phyloP scores from a whole-genome alignment of 2,113 vertebrate species.

The Larimichthys polyactis region DNA sequence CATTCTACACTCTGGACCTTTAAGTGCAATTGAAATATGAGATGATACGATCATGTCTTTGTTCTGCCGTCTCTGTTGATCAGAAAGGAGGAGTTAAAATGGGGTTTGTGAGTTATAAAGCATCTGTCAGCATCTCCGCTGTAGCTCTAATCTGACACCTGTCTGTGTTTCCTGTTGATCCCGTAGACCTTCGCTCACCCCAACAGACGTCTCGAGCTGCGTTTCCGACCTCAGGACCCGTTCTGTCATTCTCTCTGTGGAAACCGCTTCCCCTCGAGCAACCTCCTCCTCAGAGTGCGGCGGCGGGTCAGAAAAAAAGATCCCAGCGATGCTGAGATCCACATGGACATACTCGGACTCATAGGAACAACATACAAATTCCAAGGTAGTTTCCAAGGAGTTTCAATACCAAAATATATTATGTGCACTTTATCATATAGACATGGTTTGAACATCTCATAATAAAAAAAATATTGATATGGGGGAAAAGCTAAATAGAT shows the following conservation, averaged over 20 bases:
- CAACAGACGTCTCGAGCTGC: constrained; percentile 91
- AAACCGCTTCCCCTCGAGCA: constrained; percentile 92
- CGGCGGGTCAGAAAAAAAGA: constrained; percentile 80
- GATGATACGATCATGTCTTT: background rate
- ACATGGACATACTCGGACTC: constrained; percentile 90
- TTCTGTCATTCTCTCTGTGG: constrained; percentile 94
- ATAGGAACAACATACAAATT: constrained; percentile 95
- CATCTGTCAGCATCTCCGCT: no score
- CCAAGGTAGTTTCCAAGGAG: constrained; percentile 91
- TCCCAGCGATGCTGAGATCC: constrained; percentile 73
- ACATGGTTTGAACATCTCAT: background rate
- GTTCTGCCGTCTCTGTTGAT: no score
- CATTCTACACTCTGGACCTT: no score
- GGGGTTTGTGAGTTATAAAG: no score
- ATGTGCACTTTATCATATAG: background rate
- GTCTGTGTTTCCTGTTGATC: background rate
- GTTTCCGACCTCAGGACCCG: constrained; percentile 93
- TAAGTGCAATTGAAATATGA: background rate
- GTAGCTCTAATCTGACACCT: background rate
- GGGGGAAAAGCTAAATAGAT: background rate
- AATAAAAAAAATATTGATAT: background rate
- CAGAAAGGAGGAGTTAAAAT: no score
- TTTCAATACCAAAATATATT: background rate
- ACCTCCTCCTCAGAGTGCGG: constrained; percentile 89
- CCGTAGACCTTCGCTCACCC: constrained; percentile 90